phyloP scores from a whole-genome alignment of 1,140 invertebrate genomes.

The Drosophila sechellia region DNA sequence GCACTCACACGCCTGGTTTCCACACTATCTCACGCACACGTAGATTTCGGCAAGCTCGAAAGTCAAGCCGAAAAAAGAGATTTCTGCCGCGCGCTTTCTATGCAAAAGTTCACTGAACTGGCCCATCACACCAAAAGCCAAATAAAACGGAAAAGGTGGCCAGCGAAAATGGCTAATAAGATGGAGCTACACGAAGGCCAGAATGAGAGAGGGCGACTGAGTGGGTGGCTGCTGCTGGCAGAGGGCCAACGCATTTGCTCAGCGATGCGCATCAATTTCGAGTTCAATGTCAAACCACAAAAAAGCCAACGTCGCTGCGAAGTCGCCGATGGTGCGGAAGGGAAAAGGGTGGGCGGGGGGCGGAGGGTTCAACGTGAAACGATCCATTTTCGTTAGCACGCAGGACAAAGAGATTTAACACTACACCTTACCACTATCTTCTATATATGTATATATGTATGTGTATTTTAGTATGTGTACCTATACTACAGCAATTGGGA shows the following conservation, averaged over 20 bases:
- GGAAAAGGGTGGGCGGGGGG: not conserved
- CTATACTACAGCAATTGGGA: no score
- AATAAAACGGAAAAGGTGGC: constrained; percentile 41
- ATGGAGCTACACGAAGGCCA: constrained; percentile 11
- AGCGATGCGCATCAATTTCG: constrained; percentile 78
- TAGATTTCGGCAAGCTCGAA: constrained; percentile 49
- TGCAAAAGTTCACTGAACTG: constrained; percentile 66
- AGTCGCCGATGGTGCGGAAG: not conserved
- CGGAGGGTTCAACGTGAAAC: constrained; percentile 9
- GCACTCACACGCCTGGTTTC: constrained; percentile 15
- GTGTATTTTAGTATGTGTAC: no score
- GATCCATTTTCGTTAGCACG: constrained; percentile 17
- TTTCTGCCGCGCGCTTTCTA: constrained; percentile 44
- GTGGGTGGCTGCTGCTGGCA: not conserved
- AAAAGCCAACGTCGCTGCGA: constrained; percentile 45
- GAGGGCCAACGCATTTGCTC: constrained; percentile 57
- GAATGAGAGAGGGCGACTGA: constrained; percentile 12
- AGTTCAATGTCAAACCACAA: constrained; percentile 84
- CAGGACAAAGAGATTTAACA: not conserved
- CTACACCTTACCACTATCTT: no score
- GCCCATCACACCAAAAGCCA: constrained; percentile 56
- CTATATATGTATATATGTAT: no score
- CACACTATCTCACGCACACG: constrained; percentile 4
- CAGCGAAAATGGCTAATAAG: constrained; percentile 74
- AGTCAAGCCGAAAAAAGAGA: constrained; percentile 29